Conservation (phyloP, 2,888 invertebrate genomes). For the Liposcelis brunnea region DNA sequence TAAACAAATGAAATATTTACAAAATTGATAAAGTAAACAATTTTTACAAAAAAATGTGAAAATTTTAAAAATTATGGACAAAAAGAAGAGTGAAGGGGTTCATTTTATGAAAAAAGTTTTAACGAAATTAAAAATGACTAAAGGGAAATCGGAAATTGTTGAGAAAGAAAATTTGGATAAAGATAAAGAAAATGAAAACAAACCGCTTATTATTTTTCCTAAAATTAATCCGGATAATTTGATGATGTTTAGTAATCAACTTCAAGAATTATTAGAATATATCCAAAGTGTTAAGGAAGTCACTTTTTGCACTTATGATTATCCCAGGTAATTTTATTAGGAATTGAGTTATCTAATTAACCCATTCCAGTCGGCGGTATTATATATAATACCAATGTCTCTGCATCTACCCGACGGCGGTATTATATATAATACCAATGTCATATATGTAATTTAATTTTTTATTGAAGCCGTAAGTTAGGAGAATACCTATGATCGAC, state of each 20-base stretch:
- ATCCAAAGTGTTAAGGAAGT: slow-evolving; percentile 15
- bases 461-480: too few species aligned
- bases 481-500: too few species aligned
- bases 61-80: slow-evolving; percentile 4
- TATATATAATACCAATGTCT: too few species aligned
- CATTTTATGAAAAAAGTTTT: neutral
- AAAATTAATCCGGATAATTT: slow-evolving; percentile 15
- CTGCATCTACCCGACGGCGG: too few species aligned
- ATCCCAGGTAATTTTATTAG: neutral
- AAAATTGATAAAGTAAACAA: too few species aligned
- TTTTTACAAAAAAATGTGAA: neutral
- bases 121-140: neutral
- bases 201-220: too few species aligned
- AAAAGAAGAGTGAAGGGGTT: neutral
- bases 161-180: slow-evolving; percentile 1
- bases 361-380: neutral
- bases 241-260: slow-evolving; percentile 18
- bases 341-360: neutral
- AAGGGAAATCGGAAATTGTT: neutral
- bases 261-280: slow-evolving; percentile 20
- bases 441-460: too few species aligned
- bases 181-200: too few species aligned
- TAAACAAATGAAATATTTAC: slow-evolving; percentile 13
- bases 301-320: neutral
- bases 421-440: too few species aligned